Evolutionary conservation across 2,797 vertebrate genomes (phyloP).

Genomic region (Coracias cyanogaster): DNA sequence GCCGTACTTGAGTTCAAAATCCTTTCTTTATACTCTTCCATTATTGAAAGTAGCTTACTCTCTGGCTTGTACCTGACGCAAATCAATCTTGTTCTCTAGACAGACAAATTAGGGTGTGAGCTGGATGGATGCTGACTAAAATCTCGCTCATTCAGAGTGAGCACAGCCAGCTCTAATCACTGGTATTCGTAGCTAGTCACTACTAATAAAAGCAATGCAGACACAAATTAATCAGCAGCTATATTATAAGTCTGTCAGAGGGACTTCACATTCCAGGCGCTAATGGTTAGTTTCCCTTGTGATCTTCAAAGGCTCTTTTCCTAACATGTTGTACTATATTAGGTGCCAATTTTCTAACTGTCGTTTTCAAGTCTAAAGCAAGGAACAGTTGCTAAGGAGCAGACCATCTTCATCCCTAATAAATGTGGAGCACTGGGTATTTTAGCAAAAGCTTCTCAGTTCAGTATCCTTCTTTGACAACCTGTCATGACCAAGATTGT

Average conservation of each 20-base stretch:
- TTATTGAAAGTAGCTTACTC: not conserved
- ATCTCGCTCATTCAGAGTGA: not conserved
- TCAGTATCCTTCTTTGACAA: not conserved
- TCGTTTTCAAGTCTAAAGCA: not conserved
- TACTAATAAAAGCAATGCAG: conserved; percentile 27
- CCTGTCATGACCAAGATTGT: not conserved
- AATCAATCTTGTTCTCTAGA: conserved; percentile 3
- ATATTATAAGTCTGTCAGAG: not conserved
- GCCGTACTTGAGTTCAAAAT: not conserved
- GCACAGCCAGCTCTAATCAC: conserved; percentile 4
- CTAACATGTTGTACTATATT: not conserved
- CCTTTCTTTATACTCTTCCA: not conserved
- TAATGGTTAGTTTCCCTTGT: conserved; percentile 44
- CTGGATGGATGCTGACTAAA: not conserved
- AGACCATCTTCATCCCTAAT: not conserved
- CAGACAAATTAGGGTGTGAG: conserved; percentile 13
- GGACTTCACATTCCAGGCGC: not conserved
- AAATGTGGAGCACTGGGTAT: not conserved
- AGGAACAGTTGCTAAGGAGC: conserved; percentile 28
- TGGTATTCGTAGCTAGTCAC: conserved; percentile 16
- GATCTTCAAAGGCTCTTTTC: conserved; percentile 1
- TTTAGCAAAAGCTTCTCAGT: conserved; percentile 4
- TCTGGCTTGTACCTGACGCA: not conserved
- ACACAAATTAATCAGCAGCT: not conserved
- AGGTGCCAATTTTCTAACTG: not conserved